Base-by-base conservation (phyloP, 2,113 vertebrate genomes). In the Zingel zingel region DNA sequence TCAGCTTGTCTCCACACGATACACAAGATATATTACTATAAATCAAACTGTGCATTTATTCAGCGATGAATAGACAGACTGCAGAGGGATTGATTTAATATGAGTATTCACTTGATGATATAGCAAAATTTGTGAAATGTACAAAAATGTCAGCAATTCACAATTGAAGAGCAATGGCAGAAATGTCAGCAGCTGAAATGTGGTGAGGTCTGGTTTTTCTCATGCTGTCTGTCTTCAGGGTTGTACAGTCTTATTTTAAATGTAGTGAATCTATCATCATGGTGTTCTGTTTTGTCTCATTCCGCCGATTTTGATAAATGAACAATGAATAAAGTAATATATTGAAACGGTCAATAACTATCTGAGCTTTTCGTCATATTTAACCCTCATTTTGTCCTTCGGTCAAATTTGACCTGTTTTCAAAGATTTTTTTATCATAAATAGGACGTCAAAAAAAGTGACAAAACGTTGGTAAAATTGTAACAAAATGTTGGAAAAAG, bases 151-250 rank as follows among this genome's bases (percentile, higher is more conserved):
- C 70, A 83, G 53, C 43, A 23, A 15, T 18, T 45, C 4, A 3
- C 14, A 64, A 50, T 4, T 84, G 45, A 65, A 61, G 73, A 74
- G 70, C 67, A 68, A 80, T 72, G 81, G 76, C 48, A 50, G 58
- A 88, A 74, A 80, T 77, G 59, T 84, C 71, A 61, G 80, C 72
- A 48, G 69, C 36, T 85, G 47, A 82, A 73, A 80, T 86, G 77
- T 69, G 68, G 57, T 10, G 54, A 77, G 56, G 21, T 84, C 87
- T 90, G 85, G 23, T 82, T 83, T 82, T 56, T 56, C 70, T 88
- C 79, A 43, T 48, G 47, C 36, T 57, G 59, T 48, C 64, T 53
- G 33, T 51, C 19, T 68, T 64, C 4, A 3, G 30, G 30, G 15
- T 79, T 53, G 16, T 4, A 43, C 30, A 63, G 58, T 74, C 33